These are phyloP conservation scores for Mesocentrotus franciscanus DNA, from an alignment of 53 echinoderm and acorn worm genomes.

Conservation along the genomic window DNA sequence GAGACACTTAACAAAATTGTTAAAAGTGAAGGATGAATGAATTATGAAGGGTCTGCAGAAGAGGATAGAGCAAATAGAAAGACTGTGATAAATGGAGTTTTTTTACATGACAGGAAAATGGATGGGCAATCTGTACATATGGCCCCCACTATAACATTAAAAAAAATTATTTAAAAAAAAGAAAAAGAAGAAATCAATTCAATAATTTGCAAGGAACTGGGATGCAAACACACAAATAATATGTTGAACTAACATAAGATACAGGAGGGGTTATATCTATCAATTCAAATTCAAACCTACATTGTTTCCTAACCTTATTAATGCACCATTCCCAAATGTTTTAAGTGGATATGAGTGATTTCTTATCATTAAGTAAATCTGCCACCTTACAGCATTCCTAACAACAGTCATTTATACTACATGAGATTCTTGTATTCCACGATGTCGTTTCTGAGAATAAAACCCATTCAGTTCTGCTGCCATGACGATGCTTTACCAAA, in stretches of 20 bases:
- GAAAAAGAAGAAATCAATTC: background rate
- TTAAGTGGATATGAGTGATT: background rate
- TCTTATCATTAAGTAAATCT: background rate
- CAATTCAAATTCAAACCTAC: background rate
- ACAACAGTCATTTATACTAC: constrained; percentile 29
- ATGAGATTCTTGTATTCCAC: constrained; percentile 48
- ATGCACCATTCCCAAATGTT: background rate
- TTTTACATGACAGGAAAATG: background rate
- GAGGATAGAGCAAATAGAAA: background rate
- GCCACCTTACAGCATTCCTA: background rate
- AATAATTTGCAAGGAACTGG: background rate
- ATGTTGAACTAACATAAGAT: background rate
- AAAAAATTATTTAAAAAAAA: background rate
- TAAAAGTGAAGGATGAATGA: background rate
- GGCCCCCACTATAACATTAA: background rate
- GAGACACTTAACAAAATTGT: background rate
- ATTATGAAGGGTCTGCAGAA: background rate
- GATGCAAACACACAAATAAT: background rate
- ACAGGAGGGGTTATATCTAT: background rate
- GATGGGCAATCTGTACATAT: background rate
- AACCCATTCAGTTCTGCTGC: constrained; percentile 29
- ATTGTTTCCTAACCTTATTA: background rate
- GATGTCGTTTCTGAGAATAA: constrained; percentile 17
- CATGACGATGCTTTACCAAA: constrained; percentile 20
- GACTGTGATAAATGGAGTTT: background rate